Evolutionary conservation across 2,113 vertebrate species (phyloP).

Genomic region (Sakesphorus luctuosus): DNA sequence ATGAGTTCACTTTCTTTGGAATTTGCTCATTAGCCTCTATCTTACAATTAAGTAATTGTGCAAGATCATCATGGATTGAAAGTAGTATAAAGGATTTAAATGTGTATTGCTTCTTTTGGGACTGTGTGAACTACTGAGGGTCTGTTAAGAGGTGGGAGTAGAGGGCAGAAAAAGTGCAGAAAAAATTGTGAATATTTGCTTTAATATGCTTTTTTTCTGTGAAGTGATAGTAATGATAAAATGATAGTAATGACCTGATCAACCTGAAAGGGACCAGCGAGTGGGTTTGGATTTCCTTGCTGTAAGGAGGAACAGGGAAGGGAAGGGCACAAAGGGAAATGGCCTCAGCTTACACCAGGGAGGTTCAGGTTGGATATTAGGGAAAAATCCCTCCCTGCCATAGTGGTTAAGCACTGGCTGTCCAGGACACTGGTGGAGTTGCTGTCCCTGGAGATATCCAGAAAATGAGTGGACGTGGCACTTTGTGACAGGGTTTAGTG

Average conservation of each 20-base stretch:
- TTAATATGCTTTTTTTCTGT: background rate
- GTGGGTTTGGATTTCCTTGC: background rate
- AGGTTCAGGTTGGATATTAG: background rate
- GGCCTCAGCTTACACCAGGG: background rate
- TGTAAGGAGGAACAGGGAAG: background rate
- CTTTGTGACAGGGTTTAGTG: background rate
- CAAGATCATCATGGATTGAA: background rate
- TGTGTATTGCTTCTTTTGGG: background rate
- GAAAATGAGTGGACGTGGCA: background rate
- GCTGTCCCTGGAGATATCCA: background rate
- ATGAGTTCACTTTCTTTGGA: conserved; percentile 10
- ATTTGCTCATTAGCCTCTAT: conserved; percentile 30
- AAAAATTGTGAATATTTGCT: background rate
- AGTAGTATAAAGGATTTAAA: background rate
- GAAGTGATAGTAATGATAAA: background rate
- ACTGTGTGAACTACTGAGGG: background rate
- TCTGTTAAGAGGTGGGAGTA: background rate
- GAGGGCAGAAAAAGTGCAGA: background rate
- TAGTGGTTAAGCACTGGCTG: background rate
- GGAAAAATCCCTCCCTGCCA: background rate
- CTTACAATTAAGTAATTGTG: conserved; percentile 5
- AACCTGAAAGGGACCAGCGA: background rate
- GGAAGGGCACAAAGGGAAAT: background rate
- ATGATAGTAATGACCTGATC: background rate
- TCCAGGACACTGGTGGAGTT: background rate